phyloP scores from a whole-genome alignment of 2,797 vertebrate species.

The Loris lydekkerianus region DNA sequence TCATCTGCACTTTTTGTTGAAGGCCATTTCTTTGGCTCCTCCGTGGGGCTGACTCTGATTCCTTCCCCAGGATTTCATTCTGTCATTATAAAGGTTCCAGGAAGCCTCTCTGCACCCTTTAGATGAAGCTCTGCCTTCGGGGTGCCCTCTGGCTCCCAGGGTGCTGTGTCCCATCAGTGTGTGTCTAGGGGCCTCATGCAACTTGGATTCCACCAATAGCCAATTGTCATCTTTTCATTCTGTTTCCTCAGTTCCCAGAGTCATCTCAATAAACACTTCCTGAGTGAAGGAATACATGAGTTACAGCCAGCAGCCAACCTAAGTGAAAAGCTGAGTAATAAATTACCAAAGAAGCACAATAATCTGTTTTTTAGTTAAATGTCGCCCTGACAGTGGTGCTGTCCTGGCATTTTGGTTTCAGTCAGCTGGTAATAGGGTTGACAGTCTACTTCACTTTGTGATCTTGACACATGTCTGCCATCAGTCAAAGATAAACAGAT shows the following conservation, averaged over 20 bases:
- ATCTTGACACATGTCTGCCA: not conserved
- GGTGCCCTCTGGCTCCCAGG: not conserved
- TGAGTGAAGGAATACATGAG: not conserved
- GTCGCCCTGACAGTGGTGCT: not conserved
- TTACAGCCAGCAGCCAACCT: not conserved
- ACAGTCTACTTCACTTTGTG: conserved; percentile 40
- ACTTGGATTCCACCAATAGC: not conserved
- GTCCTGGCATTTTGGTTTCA: not conserved
- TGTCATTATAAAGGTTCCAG: not conserved
- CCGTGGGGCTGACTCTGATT: fast-evolving
- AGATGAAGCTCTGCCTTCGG: not conserved
- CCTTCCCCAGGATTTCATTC: not conserved
- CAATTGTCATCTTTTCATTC: not conserved
- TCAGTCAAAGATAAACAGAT: conserved; percentile 34
- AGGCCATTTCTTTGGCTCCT: not conserved
- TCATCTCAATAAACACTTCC: not conserved
- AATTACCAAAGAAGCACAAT: not conserved
- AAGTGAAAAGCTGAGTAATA: not conserved
- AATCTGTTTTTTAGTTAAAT: not conserved
- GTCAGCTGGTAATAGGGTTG: not conserved
- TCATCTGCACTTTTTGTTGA: not conserved
- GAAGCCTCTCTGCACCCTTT: not conserved
- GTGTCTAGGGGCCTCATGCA: not conserved
- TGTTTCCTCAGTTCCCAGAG: not conserved
- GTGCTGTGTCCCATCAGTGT: not conserved